These are phyloP conservation scores for Triops longicaudatus DNA, from an alignment of 1,140 invertebrate species.

Conservation along the genomic window DNA sequence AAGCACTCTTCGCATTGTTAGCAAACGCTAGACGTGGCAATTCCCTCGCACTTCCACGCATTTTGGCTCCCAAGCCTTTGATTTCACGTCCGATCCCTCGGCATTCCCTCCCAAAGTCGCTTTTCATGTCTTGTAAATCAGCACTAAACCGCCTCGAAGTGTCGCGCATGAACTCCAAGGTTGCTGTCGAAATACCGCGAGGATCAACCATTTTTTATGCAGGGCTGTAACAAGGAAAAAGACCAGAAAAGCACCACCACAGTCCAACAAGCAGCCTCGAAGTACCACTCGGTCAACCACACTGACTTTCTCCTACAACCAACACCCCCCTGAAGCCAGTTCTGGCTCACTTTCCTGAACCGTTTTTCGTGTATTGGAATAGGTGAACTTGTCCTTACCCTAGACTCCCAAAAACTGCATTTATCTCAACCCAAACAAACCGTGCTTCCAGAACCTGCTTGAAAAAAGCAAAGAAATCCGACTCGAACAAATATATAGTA, in stretches of 20 bases:
- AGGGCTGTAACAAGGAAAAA: not conserved
- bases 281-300: not conserved
- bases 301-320: not conserved
- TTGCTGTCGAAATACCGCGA: constrained; percentile 22
- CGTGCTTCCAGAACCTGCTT: not conserved
- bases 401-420: not conserved
- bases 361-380: not conserved
- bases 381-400: not conserved
- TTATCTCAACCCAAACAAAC: not conserved
- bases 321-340: not conserved
- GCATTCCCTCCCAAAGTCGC: constrained; percentile 20
- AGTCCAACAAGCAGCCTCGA: not conserved
- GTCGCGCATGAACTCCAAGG: constrained; percentile 24
- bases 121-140: constrained; percentile 26
- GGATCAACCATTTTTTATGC: not conserved
- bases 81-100: constrained; percentile 21
- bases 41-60: not conserved
- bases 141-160: constrained; percentile 26
- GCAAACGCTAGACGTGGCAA: not conserved
- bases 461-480: not conserved
- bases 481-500: too few species aligned
- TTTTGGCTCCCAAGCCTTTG: not conserved
- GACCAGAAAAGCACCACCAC: not conserved
- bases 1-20: not conserved
- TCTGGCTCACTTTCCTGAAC: not conserved